Evolutionary conservation across 2,888 invertebrate genomes (phyloP).

Genomic region (Eristalis pertinax): DNA sequence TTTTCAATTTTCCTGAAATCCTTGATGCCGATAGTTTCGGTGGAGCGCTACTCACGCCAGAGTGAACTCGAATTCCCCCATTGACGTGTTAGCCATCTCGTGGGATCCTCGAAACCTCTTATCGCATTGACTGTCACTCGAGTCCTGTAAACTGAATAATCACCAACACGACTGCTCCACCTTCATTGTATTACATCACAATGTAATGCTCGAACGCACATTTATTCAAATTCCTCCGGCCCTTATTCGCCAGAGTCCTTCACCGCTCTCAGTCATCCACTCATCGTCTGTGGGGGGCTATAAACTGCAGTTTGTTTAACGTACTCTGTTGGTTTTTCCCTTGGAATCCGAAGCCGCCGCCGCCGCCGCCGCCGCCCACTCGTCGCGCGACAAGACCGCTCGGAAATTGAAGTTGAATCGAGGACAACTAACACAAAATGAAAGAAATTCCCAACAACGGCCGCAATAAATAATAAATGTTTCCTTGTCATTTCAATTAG

Average conservation of each 20-base stretch:
- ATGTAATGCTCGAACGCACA: not conserved
- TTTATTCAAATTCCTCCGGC: not conserved
- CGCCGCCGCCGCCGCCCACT: not conserved
- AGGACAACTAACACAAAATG: not conserved
- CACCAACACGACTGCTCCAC: not conserved
- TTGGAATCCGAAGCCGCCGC: too few relatives aligned
- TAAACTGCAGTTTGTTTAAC: not conserved
- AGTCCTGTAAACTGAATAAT: not conserved
- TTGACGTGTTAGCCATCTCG: too few relatives aligned
- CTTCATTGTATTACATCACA: not conserved
- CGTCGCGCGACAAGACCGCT: not conserved
- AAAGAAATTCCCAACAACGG: slow-evolving; percentile 26
- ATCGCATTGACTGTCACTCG: not conserved
- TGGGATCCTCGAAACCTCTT: not conserved
- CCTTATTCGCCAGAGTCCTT: not conserved
- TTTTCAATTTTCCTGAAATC: too few relatives aligned
- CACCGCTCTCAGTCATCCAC: not conserved
- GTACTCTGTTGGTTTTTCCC: not conserved
- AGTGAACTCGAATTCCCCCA: too few relatives aligned
- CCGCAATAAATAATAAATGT: slow-evolving; percentile 64
- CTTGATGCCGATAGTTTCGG: too few relatives aligned
- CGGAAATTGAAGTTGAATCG: not conserved
- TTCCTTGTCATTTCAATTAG: slow-evolving; percentile 60
- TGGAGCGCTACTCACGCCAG: too few relatives aligned
- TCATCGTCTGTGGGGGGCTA: not conserved